These are phyloP conservation scores for Anagrus nilaparvatae DNA, from an alignment of 1,140 invertebrate species.

Conservation along the genomic window DNA sequence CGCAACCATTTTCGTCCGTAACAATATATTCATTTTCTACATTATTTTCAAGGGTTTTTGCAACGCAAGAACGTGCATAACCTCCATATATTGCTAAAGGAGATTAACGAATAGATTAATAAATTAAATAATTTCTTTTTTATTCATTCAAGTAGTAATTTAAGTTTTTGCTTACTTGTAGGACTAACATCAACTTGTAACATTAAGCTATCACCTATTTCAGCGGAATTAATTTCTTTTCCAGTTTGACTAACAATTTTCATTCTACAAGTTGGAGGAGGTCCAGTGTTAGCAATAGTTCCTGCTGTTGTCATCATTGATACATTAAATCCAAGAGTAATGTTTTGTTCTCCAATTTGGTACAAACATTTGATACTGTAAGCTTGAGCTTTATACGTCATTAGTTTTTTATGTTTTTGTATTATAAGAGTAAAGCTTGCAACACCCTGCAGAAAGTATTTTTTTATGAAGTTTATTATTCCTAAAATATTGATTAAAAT, in stretches of 20 bases:
- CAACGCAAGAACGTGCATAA: constrained; percentile 84
- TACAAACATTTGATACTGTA: constrained; percentile 93
- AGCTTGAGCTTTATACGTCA: constrained; percentile 89
- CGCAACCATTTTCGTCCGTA: constrained; percentile 88
- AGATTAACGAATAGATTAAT: too few species aligned
- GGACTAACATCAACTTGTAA: constrained; percentile 89
- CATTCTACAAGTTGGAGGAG: constrained; percentile 87
- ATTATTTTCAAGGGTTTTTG: constrained; percentile 83
- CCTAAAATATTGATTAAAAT: not conserved
- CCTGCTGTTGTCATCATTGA: constrained; percentile 91
- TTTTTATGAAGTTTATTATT: not conserved
- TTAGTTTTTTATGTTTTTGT: constrained; percentile 88
- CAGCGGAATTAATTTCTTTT: constrained; percentile 78
- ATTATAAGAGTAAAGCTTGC: constrained; percentile 88
- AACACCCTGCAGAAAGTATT: constrained; percentile 53
- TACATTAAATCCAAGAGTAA: constrained; percentile 87
- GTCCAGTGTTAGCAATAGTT: constrained; percentile 89
- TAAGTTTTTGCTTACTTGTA: constrained; percentile 67
- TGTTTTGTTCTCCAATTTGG: constrained; percentile 86
- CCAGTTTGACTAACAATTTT: constrained; percentile 80
- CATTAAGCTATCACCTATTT: constrained; percentile 85
- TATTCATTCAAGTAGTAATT: too few species aligned
- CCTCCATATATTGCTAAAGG: constrained; percentile 86
- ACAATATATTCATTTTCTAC: constrained; percentile 85
- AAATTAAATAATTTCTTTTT: too few species aligned